Base-by-base conservation (phyloP, 1,140 invertebrate species). In the Antheraea mylitta region DNA sequence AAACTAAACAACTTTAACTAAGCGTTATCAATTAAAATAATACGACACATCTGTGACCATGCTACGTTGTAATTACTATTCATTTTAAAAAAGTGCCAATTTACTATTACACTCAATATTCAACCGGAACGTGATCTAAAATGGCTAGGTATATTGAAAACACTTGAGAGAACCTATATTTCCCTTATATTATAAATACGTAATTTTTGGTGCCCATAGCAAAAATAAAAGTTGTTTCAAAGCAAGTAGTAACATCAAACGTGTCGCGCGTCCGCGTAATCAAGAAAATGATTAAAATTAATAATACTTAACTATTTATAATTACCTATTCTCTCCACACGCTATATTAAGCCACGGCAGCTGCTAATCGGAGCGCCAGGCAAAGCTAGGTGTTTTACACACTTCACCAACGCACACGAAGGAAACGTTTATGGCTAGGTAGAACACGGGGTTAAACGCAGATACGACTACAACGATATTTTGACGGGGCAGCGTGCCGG, bases 321-420 rank as follows among this genome's bases (percentile, higher is more conserved):
- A 53, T 53, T 53, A 53, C 45, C 45, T 53, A 53, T 53, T 53
- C 45, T 13, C 5, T 13, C 6, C 11, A 16, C 45, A 53, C 45
- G 45, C 45, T 53, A 53, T 16, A 53, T 53, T 53, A 53, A 53
- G 45, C 45, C 45, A 53, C 45, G 16, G 18, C 61, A 63, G 61
- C 37, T 63, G 22, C 37, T 36, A 37, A 22, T n/a, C 30, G 61
- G 61, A 63, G 61, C 61, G 61, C 61, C 61, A 13, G 30, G 61
- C 30, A 63, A 36, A 37, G 13, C 11, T 37, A 11, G 22, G 37
- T 37, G n/a, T 63, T 37, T 37, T 37, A 63, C 22, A 63, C 61
- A 53, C 45, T 13, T 16, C 45, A 53, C 45, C 45, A 53, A 63
- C 37, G 61, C 61, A 63, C 61, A 63, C 19, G 22, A n/a, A 19